phyloP scores from a whole-genome alignment of 2,797 vertebrate species.

The Choloepus didactylus region DNA sequence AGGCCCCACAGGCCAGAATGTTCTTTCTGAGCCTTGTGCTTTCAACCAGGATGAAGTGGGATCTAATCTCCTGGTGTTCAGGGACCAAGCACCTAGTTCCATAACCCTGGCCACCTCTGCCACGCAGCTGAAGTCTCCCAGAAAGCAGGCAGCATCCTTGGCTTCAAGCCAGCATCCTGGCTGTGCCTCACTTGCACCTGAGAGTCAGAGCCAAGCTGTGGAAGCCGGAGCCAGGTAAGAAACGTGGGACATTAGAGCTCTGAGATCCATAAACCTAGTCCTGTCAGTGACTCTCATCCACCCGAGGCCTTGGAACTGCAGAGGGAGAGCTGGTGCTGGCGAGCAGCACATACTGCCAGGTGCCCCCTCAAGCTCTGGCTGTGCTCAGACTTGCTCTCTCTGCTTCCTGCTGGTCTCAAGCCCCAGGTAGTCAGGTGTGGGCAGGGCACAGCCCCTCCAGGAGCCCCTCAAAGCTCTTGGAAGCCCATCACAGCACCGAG shows the following conservation, averaged over 20 bases:
- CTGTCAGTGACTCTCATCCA: not conserved
- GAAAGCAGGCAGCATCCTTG: not conserved
- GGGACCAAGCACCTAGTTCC: not conserved
- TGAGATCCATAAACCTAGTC: not conserved
- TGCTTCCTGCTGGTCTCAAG: not conserved
- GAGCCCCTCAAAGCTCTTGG: not conserved
- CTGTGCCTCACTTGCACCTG: no score
- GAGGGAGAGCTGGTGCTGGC: not conserved
- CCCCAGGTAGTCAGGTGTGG: not conserved
- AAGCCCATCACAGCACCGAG: not conserved
- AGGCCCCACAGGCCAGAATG: not conserved
- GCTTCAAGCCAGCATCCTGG: no score
- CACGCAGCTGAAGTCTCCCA: not conserved
- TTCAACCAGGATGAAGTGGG: not conserved
- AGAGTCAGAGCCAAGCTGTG: not conserved
- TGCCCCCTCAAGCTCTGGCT: not conserved
- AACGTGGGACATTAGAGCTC: not conserved
- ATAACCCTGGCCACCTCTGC: not conserved
- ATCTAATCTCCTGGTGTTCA: not conserved
- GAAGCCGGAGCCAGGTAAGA: not conserved
- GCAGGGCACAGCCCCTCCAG: not conserved
- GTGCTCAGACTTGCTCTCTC: conserved; percentile 36
- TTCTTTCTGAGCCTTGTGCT: conserved; percentile 11
- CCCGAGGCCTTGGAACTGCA: not conserved
- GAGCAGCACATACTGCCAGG: not conserved